phyloP scores from a whole-genome alignment of 2,113 vertebrate species.

The Chloroceryle aenea region DNA sequence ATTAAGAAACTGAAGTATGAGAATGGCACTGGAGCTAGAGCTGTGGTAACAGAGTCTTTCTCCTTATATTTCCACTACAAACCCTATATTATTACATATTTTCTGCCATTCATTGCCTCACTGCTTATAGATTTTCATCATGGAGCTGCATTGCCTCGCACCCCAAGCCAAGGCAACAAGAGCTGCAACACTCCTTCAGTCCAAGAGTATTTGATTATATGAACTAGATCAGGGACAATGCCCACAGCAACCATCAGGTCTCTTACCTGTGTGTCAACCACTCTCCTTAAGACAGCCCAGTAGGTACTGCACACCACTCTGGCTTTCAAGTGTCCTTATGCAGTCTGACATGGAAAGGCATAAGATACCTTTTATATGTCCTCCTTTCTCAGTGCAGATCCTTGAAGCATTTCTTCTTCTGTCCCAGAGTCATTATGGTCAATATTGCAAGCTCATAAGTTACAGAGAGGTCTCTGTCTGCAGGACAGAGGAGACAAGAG shows the following conservation, averaged over 20 bases:
- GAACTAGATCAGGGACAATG: background rate
- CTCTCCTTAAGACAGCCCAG: background rate
- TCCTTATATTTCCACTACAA: background rate
- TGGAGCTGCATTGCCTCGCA: background rate
- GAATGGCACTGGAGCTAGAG: background rate
- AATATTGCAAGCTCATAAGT: background rate
- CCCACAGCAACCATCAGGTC: background rate
- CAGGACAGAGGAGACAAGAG: background rate
- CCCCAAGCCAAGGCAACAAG: no score
- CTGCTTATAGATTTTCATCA: background rate
- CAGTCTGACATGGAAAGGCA: background rate
- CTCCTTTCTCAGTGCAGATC: background rate
- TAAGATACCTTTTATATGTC: background rate
- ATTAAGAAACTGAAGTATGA: background rate
- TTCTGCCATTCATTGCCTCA: background rate
- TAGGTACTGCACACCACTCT: fast-evolving
- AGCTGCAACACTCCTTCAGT: background rate
- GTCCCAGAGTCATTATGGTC: background rate
- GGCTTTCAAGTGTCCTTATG: background rate
- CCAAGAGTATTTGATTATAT: background rate
- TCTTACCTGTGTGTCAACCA: background rate
- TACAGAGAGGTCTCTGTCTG: background rate
- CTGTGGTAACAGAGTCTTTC: background rate
- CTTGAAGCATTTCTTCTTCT: constrained; percentile 31
- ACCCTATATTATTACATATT: background rate